These are phyloP conservation scores for Venustaconcha ellipsiformis DNA, from an alignment of 1,140 invertebrate genomes.

Conservation along the genomic window DNA sequence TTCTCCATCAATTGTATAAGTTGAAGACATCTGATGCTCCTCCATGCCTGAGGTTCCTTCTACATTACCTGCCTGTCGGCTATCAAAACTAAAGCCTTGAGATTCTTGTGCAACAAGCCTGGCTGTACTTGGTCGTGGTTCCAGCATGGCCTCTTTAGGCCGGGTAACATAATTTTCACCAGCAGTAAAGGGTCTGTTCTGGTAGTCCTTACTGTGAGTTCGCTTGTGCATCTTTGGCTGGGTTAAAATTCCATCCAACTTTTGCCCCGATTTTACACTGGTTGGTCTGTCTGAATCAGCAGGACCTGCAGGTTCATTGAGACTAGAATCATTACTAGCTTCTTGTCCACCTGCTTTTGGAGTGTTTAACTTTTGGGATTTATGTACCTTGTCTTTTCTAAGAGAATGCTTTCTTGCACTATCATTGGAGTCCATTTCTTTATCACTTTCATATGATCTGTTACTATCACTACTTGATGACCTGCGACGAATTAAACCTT, in stretches of 20 bases:
- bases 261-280: conserved; percentile 19
- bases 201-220: conserved; percentile 33
- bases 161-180: conserved; percentile 4
- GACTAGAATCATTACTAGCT: conserved; percentile 15
- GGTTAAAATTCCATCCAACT: conserved; percentile 29
- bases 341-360: conserved; percentile 24
- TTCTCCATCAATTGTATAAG: conserved; percentile 31
- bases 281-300: conserved; percentile 1
- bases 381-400: conserved; percentile 31
- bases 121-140: conserved; percentile 15
- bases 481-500: conserved; percentile 23
- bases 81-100: conserved; percentile 33
- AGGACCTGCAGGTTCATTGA: background rate
- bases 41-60: background rate
- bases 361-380: conserved; percentile 35
- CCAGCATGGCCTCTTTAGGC: conserved; percentile 25
- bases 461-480: conserved; percentile 46
- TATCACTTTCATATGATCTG: conserved; percentile 45
- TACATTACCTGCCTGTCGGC: conserved; percentile 10
- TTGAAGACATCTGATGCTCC: conserved; percentile 26
- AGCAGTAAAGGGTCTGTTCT: conserved; percentile 15
- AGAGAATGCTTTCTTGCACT: conserved; percentile 30
- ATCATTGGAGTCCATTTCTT: conserved; percentile 38
- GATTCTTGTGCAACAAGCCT: conserved; percentile 25
- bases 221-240: conserved; percentile 44